Base-by-base conservation (phyloP, 2,888 invertebrate species). In the Anarsia innoxiella region DNA sequence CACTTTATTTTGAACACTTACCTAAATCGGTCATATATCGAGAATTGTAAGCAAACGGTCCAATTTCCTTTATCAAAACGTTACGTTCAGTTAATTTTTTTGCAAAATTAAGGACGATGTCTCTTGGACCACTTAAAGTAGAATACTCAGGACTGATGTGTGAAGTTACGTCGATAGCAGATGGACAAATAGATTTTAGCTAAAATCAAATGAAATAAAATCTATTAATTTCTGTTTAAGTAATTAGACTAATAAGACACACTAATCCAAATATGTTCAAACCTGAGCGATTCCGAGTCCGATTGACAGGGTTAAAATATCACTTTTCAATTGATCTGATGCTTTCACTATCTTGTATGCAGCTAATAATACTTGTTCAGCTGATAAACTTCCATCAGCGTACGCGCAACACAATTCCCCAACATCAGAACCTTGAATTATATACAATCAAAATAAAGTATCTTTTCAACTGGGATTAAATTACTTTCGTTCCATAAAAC, bases 391-490 rank as follows among this genome's bases (percentile, higher is more conserved):
- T 0, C 94, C 95, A 68, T 98, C 97, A 2, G 95, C 96, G 76
- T 98, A 98, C 0, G 94, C 96, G 69, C 97, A 97, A 1, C 94
- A 96, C 3, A 98, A 82, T 70, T 98, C 98, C 14, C 98, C 98
- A 0, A 95, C 94, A 4, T 97, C 97, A 72, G 97, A 96, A 1
- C 97, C 96, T 59, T n/a, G 3, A 19, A 19, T 3, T 5, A 5
- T 19, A 5, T 19, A 8, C 8, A 19, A 19, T 19, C 8, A 19
- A 19, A 8, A 8, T 3, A 8, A 19, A 19, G 8, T 5, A 19
- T 19, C 3, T 19, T 19, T 19, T 19, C 8, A 19, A 19, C 19
- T 19, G 3, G 8, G 19, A 19, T 19, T 5, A 19, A 8, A 19
- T 8, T 5, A 5, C 3, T 19, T 8, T 19, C 19, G 8, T 5